Percentiles rank a stretch among this genome's conserved stretches.
phyloP scores from a whole-genome alignment of 2,797 vertebrate genomes.

The Masticophis lateralis region DNA sequence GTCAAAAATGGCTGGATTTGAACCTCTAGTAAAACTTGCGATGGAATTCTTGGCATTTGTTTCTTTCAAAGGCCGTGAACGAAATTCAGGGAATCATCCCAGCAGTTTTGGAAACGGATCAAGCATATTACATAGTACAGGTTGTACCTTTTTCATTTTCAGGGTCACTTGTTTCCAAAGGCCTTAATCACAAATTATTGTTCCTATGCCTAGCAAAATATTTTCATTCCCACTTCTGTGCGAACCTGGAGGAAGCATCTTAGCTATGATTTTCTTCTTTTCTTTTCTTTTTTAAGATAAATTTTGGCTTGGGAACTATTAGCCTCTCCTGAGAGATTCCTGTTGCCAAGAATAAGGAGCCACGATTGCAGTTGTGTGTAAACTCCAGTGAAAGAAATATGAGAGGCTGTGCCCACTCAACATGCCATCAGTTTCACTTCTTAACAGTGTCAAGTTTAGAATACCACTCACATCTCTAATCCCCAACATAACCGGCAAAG shows the following conservation, averaged over 20 bases:
- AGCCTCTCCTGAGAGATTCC: not conserved
- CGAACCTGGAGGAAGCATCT: not conserved
- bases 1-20: constrained; percentile 26
- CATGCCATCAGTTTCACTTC: constrained; percentile 26
- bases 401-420: not conserved
- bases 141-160: constrained; percentile 15
- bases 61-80: constrained; percentile 1
- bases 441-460: constrained; percentile 24
- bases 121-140: not conserved
- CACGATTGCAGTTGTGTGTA: not conserved
- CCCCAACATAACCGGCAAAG: constrained; percentile 35
- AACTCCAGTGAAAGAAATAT: constrained; percentile 20
- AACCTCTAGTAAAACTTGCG: not conserved
- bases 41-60: constrained; percentile 15
- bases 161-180: not conserved
- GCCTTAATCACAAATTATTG: constrained; percentile 24
- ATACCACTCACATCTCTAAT: no score
- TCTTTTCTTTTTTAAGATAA: not conserved
- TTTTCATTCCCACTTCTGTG: constrained; percentile 17
- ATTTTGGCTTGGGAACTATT: not conserved
- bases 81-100: constrained; percentile 8
- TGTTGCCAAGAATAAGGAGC: not conserved
- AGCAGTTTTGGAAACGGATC: constrained; percentile 6
- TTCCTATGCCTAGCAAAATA: constrained; percentile 5
- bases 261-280: not conserved